Evolutionary conservation across 92 coral and sea anemone genomes (phyloP).

Genomic region (Virgularia gustaviana): DNA sequence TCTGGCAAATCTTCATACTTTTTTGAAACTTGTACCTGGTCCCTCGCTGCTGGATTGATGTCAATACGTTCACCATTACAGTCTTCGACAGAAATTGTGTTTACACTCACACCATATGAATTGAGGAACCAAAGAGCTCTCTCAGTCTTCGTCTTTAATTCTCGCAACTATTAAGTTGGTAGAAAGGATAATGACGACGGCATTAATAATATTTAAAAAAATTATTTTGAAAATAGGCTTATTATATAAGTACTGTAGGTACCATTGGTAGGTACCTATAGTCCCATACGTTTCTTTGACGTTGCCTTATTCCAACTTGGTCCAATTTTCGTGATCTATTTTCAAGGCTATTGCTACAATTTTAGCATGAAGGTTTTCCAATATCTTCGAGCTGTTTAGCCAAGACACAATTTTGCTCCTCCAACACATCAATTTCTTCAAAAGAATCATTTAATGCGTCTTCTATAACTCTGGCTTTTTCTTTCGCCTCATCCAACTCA

Average conservation of each 20-base stretch:
- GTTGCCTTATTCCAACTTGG: neutral
- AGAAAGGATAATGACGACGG: too few relatives aligned
- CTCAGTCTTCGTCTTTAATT: neutral
- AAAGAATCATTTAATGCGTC: neutral
- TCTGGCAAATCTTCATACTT: conserved; percentile 33
- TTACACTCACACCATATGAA: too few relatives aligned
- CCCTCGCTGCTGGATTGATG: too few relatives aligned
- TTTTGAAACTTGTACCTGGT: too few relatives aligned
- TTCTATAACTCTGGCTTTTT: neutral
- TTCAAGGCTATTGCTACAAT: neutral
- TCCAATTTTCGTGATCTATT: neutral
- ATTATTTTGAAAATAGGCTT: neutral
- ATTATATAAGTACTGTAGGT: neutral
- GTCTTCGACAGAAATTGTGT: too few relatives aligned
- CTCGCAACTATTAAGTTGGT: too few relatives aligned
- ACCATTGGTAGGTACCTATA: neutral
- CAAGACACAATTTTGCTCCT: neutral
- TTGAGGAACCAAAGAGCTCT: neutral
- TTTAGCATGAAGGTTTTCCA: neutral
- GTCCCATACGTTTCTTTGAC: neutral
- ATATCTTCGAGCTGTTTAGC: neutral
- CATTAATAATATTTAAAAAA: too few relatives aligned
- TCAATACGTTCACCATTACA: too few relatives aligned
- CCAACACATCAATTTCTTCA: neutral
- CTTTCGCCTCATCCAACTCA: neutral